Evolutionary conservation across 2,113 vertebrate genomes (phyloP), one percentile per base, ranked within the genome.

Genomic region (Cyrtonyx montezumae): DNA sequence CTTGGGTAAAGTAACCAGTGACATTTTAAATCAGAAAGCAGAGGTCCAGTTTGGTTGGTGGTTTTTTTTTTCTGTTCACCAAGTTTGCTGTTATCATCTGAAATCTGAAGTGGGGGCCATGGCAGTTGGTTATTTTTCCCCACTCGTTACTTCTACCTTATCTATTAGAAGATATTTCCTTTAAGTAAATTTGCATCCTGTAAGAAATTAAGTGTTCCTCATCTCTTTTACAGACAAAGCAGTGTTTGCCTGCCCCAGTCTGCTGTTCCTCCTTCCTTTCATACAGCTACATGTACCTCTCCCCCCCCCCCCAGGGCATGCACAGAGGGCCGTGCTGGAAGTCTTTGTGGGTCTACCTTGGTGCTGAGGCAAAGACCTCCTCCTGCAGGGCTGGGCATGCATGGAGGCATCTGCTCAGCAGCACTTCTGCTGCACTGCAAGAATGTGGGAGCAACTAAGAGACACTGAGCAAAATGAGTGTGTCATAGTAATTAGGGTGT

Each of bases 401-500:
- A 1, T 53, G 51, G 66, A 30, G 26, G 36, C 53, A 62, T 51
- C 22, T 48, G 45, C 53, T 42, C 67, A 73, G 32, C 67, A 32
- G 1, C 15, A 32, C 34, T 36, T 11, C 78, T 53, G 3, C 56
- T 53, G 23, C 4, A 0, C 6, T 58, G 20, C 46, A 37, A 36
- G 34, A 70, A 14, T 42, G 5, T 46, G 73, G 55, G 22, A 71
- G 22, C 16, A 43, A 2, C 55, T 37, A 32, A 10, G n/a, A 18
- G 2, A 34, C 36, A 49, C 55, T 49, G 16, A 13, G 8, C 20
- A 8, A 30, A 55, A 37, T 3, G 49, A 28, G 36, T 4, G 2
- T 42, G 8, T 48, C 1, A 17, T 26, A 1, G 34, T 70, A 20
- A 37, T 82, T 40, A 7, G 0, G 1, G 8, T 0, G 1, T 1